phyloP scores from a whole-genome alignment of 2,797 vertebrate genomes.

The Eulemur rubriventer region DNA sequence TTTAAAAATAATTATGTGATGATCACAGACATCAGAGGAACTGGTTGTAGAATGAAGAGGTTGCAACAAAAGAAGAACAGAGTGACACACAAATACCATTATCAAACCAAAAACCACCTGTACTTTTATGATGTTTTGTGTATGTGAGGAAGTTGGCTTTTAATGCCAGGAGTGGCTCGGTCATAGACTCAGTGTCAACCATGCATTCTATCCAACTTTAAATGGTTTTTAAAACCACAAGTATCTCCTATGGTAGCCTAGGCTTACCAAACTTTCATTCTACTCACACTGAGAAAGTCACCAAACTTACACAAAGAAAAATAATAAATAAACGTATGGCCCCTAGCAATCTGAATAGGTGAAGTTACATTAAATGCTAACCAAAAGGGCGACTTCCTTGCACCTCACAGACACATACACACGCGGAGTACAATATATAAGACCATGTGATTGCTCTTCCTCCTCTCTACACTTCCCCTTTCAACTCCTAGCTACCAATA shows the following conservation, averaged over 20 bases:
- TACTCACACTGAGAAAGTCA: background rate
- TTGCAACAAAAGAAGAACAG: slow-evolving; percentile 31
- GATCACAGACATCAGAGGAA: slow-evolving; percentile 21
- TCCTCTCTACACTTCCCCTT: background rate
- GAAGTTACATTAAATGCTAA: background rate
- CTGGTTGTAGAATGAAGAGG: background rate
- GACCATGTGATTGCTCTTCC: background rate
- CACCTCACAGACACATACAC: background rate
- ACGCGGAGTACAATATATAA: background rate
- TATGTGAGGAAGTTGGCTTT: slow-evolving; percentile 69
- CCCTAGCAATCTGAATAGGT: background rate
- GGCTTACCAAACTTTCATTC: slow-evolving; percentile 15
- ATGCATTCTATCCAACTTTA: slow-evolving; percentile 60
- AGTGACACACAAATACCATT: background rate
- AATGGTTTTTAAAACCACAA: slow-evolving; percentile 24
- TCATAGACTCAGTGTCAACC: slow-evolving; percentile 40
- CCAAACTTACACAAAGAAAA: background rate
- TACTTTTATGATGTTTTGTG: slow-evolving; percentile 67
- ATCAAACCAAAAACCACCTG: slow-evolving; percentile 3
- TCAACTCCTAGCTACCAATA: background rate
- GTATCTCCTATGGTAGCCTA: background rate
- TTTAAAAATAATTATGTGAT: slow-evolving; percentile 49
- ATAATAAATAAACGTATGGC: background rate
- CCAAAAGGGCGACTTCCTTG: background rate
- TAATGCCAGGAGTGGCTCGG: slow-evolving; percentile 71